phyloP scores from a whole-genome alignment of 2,797 vertebrate genomes.

The Typhlichthys eigenmanni region DNA sequence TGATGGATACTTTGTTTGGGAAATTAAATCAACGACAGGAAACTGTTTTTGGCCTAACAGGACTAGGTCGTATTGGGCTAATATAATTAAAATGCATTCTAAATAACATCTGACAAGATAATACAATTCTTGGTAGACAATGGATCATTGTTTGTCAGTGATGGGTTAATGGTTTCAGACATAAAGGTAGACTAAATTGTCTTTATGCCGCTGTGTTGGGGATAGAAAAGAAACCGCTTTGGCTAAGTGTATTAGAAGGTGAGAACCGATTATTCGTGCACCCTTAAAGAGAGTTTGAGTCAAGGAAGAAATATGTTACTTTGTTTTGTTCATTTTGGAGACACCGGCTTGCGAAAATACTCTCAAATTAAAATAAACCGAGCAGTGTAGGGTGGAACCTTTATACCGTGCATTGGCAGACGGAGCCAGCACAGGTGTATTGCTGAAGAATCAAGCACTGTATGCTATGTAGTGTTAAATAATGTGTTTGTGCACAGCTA shows the following conservation, averaged over 20 bases:
- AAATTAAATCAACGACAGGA: conserved; percentile 23
- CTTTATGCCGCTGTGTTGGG: conserved; percentile 31
- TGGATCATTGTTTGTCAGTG: conserved; percentile 3
- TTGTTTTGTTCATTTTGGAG: no score
- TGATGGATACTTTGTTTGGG: conserved; percentile 3
- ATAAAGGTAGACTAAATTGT: conserved; percentile 41
- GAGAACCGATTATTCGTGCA: conserved; percentile 35
- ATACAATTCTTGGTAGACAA: conserved; percentile 20
- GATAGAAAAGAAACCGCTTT: conserved; percentile 29
- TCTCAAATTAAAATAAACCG: no score
- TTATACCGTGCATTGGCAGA: no score
- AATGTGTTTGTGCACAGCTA: neutral
- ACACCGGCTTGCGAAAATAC: no score
- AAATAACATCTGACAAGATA: conserved; percentile 20
- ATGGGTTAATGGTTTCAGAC: conserved; percentile 26
- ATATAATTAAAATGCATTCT: conserved; percentile 17
- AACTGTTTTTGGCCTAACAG: conserved; percentile 10
- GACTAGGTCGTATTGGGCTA: conserved; percentile 2
- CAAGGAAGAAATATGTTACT: no score
- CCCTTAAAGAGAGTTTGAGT: no score
- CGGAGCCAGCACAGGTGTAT: neutral
- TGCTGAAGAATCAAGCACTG: neutral
- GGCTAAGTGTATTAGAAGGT: conserved; percentile 35
- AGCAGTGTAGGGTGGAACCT: no score
- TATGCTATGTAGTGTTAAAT: neutral